Evolutionary conservation across 2,888 invertebrate species (phyloP), one percentile per base, ranked within the genome.

Genomic region (Lordiphosa fenestrarum): DNA sequence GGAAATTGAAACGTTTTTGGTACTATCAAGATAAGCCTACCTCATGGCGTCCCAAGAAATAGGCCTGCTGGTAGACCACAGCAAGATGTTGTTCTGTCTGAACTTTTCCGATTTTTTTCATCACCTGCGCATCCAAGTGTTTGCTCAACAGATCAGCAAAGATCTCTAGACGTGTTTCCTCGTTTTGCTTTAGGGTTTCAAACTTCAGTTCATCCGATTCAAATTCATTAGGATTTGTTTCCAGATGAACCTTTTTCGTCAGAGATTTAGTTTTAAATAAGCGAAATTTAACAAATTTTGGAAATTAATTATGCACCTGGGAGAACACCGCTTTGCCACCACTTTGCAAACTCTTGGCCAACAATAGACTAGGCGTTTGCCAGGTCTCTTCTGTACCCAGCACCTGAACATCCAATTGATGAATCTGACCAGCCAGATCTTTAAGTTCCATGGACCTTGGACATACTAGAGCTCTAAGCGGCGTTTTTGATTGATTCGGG

Each of bases 361-460:
- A 91, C 55, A 96, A 90, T 53, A 96, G 90, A 63, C 95, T 95
- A 0, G 96, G 96, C 0, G 95, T 95, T 54, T 95, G 94, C 95
- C 96, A 96, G 0, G 95, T 96, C 87, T 96, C 95, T 83, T 96
- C 96, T 0, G 94, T 94, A 0, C 95, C 95, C 57, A 96, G 89
- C 25, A 95, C 93, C 84, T 94, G 92, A 6, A 96, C 94, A 74
- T 94, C 93, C 65, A 96, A 89, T 70, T 93, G 93, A 85, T 95
- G 94, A 49, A 73, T 66, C 40, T 91, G 91, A 0, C 92, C 92
- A 65, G 91, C 91, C 53, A 87, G 74, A 86, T 91, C 91, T 75
- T 88, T 88, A 66, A 91, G 86, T 85, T 91, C 90, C 74, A 90
- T 87, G 71, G 90, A 89, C 86, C 90, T 89, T 86, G 90, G 90